phyloP scores from a whole-genome alignment of 2,888 invertebrate species.

The Mystacides longicornis region DNA sequence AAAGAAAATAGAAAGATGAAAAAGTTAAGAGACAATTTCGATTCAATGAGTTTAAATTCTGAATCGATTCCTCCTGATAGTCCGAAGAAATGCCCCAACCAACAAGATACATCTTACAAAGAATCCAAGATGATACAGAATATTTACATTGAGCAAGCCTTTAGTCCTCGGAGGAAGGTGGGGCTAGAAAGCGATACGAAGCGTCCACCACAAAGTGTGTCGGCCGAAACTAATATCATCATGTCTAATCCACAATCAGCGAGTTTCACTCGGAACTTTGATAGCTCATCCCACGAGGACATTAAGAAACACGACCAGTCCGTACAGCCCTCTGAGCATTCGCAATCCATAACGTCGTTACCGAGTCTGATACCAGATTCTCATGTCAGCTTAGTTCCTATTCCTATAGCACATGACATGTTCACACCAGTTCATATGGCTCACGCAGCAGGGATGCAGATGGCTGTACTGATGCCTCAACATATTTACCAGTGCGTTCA shows the following conservation, averaged over 20 bases:
- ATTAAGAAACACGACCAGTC: slow-evolving; percentile 37
- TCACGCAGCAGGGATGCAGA: slow-evolving; percentile 44
- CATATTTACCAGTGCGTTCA: slow-evolving; percentile 37
- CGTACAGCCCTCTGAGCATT: slow-evolving; percentile 33
- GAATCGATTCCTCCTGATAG: slow-evolving; percentile 16
- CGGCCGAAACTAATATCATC: slow-evolving; percentile 19
- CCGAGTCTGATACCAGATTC: slow-evolving; percentile 38
- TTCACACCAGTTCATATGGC: slow-evolving; percentile 35
- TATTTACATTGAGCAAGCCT: slow-evolving; percentile 24
- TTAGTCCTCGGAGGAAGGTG: slow-evolving; percentile 21
- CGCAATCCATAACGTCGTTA: slow-evolving; percentile 43
- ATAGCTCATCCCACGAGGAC: slow-evolving; percentile 7
- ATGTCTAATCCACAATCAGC: slow-evolving; percentile 24
- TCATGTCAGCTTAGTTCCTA: slow-evolving; percentile 43
- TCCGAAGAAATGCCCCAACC: slow-evolving; percentile 10
- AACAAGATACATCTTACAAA: slow-evolving; percentile 13
- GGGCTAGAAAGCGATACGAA: slow-evolving; percentile 10
- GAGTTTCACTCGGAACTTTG: slow-evolving; percentile 11
- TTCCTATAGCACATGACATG: slow-evolving; percentile 40
- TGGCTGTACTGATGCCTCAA: slow-evolving; percentile 54
- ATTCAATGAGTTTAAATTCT: slow-evolving; percentile 22
- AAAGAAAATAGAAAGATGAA: slow-evolving; percentile 47
- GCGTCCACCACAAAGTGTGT: slow-evolving; percentile 3
- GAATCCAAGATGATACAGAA: slow-evolving; percentile 23
- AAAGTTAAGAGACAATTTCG: slow-evolving; percentile 27